Percentiles rank a stretch among this genome's conserved stretches.
These are phyloP conservation scores for Drosophila ficusphila DNA, from an alignment of 1,140 invertebrate genomes.

Conservation along the genomic window DNA sequence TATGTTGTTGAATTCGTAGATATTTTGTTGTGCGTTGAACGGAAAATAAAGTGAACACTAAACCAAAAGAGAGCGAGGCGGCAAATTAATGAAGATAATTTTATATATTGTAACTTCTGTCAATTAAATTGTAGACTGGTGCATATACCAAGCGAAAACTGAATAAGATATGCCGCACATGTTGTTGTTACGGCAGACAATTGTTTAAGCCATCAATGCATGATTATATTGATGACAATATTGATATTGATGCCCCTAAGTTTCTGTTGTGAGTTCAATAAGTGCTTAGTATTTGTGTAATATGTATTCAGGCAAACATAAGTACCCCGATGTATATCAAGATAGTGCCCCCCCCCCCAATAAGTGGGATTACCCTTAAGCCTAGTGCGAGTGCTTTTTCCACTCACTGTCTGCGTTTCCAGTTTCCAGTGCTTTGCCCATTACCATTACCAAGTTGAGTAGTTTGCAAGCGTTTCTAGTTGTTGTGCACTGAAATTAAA, in stretches of 20 bases:
- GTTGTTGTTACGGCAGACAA: slow-evolving; percentile 36
- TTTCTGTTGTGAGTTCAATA: slow-evolving; percentile 56
- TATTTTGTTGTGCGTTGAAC: slow-evolving; percentile 57
- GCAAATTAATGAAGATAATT: slow-evolving; percentile 44
- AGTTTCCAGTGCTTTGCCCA: slow-evolving; percentile 49
- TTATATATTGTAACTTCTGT: slow-evolving; percentile 84
- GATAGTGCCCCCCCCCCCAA: no score
- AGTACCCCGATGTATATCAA: slow-evolving; percentile 26
- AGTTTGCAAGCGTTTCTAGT: slow-evolving; percentile 62
- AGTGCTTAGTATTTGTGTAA: slow-evolving; percentile 51
- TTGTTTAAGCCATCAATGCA: slow-evolving; percentile 34
- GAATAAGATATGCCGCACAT: slow-evolving; percentile 41
- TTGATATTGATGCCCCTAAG: slow-evolving; percentile 15
- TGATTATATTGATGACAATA: slow-evolving; percentile 29
- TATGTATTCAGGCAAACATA: slow-evolving; percentile 19
- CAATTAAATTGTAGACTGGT: slow-evolving; percentile 84
- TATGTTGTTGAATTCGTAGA: slow-evolving; percentile 66
- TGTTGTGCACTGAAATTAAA: slow-evolving; percentile 62
- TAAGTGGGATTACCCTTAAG: slow-evolving; percentile 27
- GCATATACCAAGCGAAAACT: slow-evolving; percentile 63
- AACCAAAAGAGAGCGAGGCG: slow-evolving; percentile 1
- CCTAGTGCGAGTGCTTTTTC: slow-evolving; percentile 36
- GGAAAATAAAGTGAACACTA: slow-evolving; percentile 11
- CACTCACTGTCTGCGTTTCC: slow-evolving; percentile 48
- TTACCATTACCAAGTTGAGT: slow-evolving; percentile 53